Evolutionary conservation across 2,888 invertebrate species (phyloP), one percentile per base, ranked within the genome.

Genomic region (Geophilus truncorum): DNA sequence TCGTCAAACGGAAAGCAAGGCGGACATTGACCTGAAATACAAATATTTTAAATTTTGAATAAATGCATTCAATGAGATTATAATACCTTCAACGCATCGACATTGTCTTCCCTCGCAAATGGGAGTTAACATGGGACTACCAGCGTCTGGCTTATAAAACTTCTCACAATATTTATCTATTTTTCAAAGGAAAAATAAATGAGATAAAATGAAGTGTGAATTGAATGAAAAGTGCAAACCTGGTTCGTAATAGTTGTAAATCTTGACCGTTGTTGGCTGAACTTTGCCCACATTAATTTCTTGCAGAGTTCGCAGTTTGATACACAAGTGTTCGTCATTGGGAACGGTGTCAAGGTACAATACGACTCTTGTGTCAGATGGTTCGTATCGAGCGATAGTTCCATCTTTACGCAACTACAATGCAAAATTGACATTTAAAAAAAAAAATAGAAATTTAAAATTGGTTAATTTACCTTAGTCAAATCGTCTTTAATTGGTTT

Each of bases 241-340:
- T 79, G 79, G 79, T 28, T 79, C 79, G n/a, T 79, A 57, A 51
- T 79, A 79, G 51, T 79, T 21, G 18, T 79, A 79, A 30, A 79
- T 57, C 25, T 79, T 79, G 9, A 79, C 57, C 15, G 57, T 25
- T 6, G 79, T 28, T 0, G 79, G 79, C 21, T 79, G 79, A 28
- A 79, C 25, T 45, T 57, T 79, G 12, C 79, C 79, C 23, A 79
- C 79, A 21, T 7, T 18, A 4, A 79, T 57, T 21, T 45, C 45
- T 57, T 28, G 25, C 2, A 32, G n/a, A 3, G 28, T 57, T 4
- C 79, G 1, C 12, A 79, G 45, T 25, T 45, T 21, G 10, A 79
- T 34, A 21, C 79, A 79, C 12, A n/a, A 12, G 9, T 23, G 15
- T 21, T 57, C 25, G 57, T 45, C 25, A 51, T 45, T 1, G n/a